Evolutionary conservation across 2,888 invertebrate genomes (phyloP).

Genomic region (Amphipyra tragopoginis): DNA sequence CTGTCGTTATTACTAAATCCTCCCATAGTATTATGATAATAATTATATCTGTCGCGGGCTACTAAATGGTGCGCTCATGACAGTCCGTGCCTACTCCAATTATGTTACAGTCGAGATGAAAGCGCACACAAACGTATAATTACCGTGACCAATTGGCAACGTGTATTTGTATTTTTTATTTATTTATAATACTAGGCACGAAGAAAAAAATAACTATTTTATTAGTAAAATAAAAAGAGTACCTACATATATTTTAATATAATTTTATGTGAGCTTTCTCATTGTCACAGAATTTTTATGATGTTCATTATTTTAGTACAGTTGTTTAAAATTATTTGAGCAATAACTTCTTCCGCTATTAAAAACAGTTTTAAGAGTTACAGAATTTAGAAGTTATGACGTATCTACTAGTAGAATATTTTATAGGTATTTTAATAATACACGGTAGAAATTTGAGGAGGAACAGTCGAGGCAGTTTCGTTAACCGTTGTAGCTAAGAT

Average conservation of each 20-base stretch:
- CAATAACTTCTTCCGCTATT: neutral
- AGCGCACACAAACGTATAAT: constrained; percentile 59
- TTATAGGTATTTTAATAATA: too few species aligned
- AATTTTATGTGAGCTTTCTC: constrained; percentile 19
- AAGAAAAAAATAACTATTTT: neutral
- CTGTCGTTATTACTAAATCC: constrained; percentile 39
- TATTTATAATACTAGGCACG: constrained; percentile 7
- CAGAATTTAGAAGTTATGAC: too few species aligned
- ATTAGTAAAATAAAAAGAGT: neutral
- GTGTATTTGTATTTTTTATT: neutral
- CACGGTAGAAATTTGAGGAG: too few species aligned
- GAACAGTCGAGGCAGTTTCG: too few species aligned
- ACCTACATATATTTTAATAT: neutral
- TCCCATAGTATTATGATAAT: constrained; percentile 43
- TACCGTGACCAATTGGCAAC: constrained; percentile 42
- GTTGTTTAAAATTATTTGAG: neutral
- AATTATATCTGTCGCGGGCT: constrained; percentile 42
- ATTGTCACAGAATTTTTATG: constrained; percentile 13
- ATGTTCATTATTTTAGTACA: neutral
- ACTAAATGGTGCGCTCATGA: constrained; percentile 59
- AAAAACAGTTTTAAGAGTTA: neutral
- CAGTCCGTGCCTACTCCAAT: constrained; percentile 64
- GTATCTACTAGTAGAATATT: too few species aligned
- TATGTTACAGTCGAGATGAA: constrained; percentile 64
- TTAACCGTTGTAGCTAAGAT: too few species aligned